phyloP scores from a whole-genome alignment of 2,113 vertebrate genomes.

The Rattus rattus region DNA sequence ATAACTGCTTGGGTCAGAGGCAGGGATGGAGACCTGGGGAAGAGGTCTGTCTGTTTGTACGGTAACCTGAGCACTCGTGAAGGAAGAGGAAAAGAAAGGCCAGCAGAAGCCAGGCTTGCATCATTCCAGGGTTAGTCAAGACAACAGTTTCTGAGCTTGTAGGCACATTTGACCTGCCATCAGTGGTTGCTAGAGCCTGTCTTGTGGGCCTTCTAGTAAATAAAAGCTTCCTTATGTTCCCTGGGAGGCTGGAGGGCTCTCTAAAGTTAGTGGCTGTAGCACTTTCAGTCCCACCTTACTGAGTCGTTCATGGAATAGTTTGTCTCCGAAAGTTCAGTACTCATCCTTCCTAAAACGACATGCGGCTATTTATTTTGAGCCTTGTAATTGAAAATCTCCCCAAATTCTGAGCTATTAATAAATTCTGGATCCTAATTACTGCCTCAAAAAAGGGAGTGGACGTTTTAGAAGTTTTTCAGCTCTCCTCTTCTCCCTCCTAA shows the following conservation, averaged over 20 bases:
- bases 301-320: constrained; percentile 17
- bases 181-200: background rate
- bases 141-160: background rate
- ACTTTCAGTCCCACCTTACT: background rate
- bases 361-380: constrained; percentile 67
- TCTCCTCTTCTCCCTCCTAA: background rate
- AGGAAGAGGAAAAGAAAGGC: background rate
- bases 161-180: background rate
- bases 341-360: background rate
- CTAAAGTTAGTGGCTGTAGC: background rate
- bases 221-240: background rate
- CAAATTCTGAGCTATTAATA: constrained; percentile 67
- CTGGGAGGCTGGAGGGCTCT: background rate
- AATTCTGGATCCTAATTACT: constrained; percentile 65
- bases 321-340: constrained; percentile 37
- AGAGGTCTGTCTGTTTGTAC: background rate
- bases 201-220: background rate
- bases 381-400: constrained; percentile 39
- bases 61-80: background rate
- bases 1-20: background rate
- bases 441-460: constrained; percentile 71
- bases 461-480: constrained; percentile 75
- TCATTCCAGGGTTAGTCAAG: background rate
- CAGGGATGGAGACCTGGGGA: background rate
- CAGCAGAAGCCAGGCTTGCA: background rate